Conservation (phyloP, 2,888 invertebrate genomes). For the Melangyna quadrimaculata region DNA sequence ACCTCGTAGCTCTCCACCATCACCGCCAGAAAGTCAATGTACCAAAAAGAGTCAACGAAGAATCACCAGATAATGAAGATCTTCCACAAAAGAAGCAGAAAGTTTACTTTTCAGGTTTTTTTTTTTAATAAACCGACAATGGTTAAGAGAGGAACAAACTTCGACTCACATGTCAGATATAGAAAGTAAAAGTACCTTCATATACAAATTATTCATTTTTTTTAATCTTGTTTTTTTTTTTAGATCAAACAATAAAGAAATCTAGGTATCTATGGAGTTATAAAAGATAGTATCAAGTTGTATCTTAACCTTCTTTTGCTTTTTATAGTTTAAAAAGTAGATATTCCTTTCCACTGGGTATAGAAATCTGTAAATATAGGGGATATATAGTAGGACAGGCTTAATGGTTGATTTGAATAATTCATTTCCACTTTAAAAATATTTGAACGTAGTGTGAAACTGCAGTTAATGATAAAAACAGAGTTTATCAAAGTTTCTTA, state of each 20-base stretch:
- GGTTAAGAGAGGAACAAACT: neutral
- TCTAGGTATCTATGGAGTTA: neutral
- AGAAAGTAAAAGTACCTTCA: constrained; percentile 68
- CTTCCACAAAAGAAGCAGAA: constrained; percentile 33
- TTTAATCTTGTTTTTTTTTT: neutral
- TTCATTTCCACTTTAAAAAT: no score
- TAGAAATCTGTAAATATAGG: neutral
- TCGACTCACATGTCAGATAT: neutral
- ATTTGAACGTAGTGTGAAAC: no score
- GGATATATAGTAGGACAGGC: neutral
- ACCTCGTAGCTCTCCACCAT: no score
- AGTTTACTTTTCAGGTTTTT: constrained; percentile 22
- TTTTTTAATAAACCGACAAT: neutral
- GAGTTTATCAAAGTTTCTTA: no score
- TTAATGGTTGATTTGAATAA: neutral
- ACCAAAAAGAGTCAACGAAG: constrained; percentile 21
- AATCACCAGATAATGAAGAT: constrained; percentile 14
- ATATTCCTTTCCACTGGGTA: neutral
- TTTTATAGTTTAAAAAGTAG: neutral
- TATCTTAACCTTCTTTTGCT: constrained; percentile 23
- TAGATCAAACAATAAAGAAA: constrained; percentile 41
- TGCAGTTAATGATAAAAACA: no score
- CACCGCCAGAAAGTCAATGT: constrained; percentile 35
- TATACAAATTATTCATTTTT: neutral
- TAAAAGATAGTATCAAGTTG: neutral